Evolutionary conservation across 2,113 vertebrate genomes (phyloP), one percentile per base, ranked within the genome.

Genomic region (Hystrix brachyura): DNA sequence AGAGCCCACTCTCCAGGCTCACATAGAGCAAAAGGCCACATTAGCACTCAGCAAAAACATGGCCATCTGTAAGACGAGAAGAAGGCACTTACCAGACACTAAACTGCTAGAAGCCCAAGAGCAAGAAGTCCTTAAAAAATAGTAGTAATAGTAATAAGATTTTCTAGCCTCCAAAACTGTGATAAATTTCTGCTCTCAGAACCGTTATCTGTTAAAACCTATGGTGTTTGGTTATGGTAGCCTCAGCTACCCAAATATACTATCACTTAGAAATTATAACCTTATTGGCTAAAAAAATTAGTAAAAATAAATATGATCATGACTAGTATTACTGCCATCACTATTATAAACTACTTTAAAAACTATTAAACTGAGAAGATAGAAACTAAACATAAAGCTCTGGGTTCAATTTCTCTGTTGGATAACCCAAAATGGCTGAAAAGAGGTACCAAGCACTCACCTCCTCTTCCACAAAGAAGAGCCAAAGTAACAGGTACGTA

Each of bases 261-360:
- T 88, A 65, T 74, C 60, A 72, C 67, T 83, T 71, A 87, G 53
- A 67, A 53, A 94, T 74, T 94, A 74, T 17, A 91, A 78, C 14
- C 43, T 65, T 38, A 89, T 0, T 53, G 78, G 38, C 53, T 91
- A 78, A 53, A 69, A 86, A 93, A 43, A 55, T 29, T 89, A 48
- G 27, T 7, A 83, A 67, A 67, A 67, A 32, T 13, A 65, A 72
- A 2, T 62, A 65, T 34, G 6, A 55, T 71, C 46, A 57, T 48
- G 72, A 25, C 14, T n/a, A 32, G 32, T 51, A 69, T 43, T 43
- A 29, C 21, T 72, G 32, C 59, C 65, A 17, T 9, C 29, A 86
- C 6, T 59, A 19, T 13, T 38, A 69, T 17, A 69, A 38, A 32
- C 74, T 29, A 57, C 55, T 57, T 59, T 89, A 48, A 81, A 48